Base-by-base conservation (phyloP, 2,888 invertebrate species). In the Cheilosia soror region DNA sequence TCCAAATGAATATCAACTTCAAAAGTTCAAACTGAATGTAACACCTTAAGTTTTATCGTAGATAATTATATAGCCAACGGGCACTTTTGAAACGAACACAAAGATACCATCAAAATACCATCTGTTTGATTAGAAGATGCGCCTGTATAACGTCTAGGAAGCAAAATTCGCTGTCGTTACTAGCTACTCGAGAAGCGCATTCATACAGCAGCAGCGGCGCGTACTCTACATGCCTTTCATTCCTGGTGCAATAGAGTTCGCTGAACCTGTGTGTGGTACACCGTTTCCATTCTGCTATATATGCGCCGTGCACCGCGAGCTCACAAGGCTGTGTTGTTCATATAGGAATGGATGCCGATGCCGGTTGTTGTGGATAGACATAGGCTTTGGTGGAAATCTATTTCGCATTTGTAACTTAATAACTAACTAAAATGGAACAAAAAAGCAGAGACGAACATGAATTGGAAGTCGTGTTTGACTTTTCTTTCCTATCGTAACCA, bases 391-490 rank as follows among this genome's bases (percentile, higher is more conserved):
- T 76, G 44, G 57, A 75, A 84, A 84, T 84, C 57, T 79, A 55
- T 79, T 79, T 79, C 63, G 53, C 73, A 69, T 84, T 77, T 75
- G 69, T 75, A 84, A 84, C 79, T 79, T 79, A 69, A 84, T 84
- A 84, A 79, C 69, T 31, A 69, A 63, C 73, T 69, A 65, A 69
- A 83, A 83, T 78, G 49, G 42, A 69, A 63, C 60, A 68, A 33
- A 63, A 58, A 15, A n/a, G 57, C 1, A 63, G 15, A 33, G 33
- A 78, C 73, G 44, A 68, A 73, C 79, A 73, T 40, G 58, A 51
- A 68, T 37, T 79, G 60, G 68, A 47, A 79, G 55, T 55, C 69
- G 42, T 55, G 63, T 55, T 44, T n/a, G 58, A 29, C 4, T 33
- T 37, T 29, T 63, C 31, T 33, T 42, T 20, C 13, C 57, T 73